Base-by-base conservation (phyloP, 2,113 vertebrate genomes). In the Mugil cephalus region DNA sequence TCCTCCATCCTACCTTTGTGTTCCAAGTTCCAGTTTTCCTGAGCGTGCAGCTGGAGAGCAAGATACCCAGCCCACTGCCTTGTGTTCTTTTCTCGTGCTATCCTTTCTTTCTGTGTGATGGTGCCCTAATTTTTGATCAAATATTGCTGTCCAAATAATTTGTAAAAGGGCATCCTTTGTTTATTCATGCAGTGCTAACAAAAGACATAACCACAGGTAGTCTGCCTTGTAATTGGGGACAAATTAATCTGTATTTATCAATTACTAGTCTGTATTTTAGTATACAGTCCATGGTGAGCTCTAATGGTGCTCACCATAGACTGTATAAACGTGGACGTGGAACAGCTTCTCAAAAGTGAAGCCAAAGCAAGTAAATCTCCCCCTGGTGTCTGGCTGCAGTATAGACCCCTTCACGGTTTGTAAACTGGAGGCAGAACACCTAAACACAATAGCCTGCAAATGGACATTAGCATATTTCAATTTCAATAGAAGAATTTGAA, bases 11-110 rank as follows among this genome's bases (percentile, higher is more conserved):
- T 69, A 69, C 72, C 71, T 79, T 81, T 83, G 52, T 64, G 30
- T 69, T 88, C 70, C 56, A 83, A 51, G 79, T n/a, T n/a, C n/a
- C 54, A 35, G 51, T 64, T 79, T 30, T 85, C 73, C 59, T 52
- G 74, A 75, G 53, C 53, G 55, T 76, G 66, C 83, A 77, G 62
- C 74, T 85, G 71, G 71, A 79, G 69, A 85, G 59, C 4, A 19
- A 72, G 70, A 75, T 73, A 71, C 62, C 77, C 77, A 82, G 60
- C 69, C 69, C 36, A 10, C 7, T 40, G 50, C 74, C 53, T 71
- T 34, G 40, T 50, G 30, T 53, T 38, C 40, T 83, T 69, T 72
- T 40, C 40, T 48, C 47, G 15, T 48, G 48, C 68, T 36, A 18
- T 11, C 42, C 13, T 13, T 17, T 35, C 14, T 55, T 10, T 64